Conservation (phyloP, 2,888 invertebrate genomes). For the Zootermopsis nevadensis region DNA sequence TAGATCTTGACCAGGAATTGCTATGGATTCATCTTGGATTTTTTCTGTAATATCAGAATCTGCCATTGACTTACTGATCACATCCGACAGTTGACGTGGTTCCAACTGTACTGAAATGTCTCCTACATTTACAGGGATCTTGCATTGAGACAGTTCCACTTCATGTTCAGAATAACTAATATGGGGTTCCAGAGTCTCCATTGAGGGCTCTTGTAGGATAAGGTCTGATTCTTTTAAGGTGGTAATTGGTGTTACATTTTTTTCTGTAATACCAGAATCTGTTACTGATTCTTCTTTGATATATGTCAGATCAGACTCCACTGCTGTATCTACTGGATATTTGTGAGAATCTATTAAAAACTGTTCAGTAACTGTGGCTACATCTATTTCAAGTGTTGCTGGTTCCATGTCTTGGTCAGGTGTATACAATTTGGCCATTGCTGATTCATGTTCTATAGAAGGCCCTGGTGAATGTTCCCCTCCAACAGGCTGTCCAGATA, state of each 20-base stretch:
- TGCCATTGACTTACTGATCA: no score
- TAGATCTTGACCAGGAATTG: neutral
- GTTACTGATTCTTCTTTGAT: neutral
- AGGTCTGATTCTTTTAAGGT: no score
- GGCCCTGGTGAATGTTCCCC: slow-evolving; percentile 56
- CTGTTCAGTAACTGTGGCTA: neutral
- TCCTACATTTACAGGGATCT: no score
- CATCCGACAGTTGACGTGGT: neutral
- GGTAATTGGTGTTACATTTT: neutral
- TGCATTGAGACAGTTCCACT: no score
- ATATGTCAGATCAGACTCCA: neutral
- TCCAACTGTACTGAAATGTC: no score
- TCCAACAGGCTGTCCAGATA: slow-evolving; percentile 12
- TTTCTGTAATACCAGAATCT: neutral
- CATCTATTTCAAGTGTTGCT: neutral
- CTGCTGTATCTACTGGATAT: neutral
- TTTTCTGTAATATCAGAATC: no score
- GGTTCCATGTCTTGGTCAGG: neutral
- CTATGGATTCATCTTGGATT: neutral
- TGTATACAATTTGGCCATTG: neutral
- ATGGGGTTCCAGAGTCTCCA: no score
- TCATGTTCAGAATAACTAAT: no score
- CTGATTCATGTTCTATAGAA: slow-evolving; percentile 45
- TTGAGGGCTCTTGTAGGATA: no score
- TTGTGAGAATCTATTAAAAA: neutral